phyloP scores from a whole-genome alignment of 2,113 vertebrate genomes.

The Orycteropus afer region DNA sequence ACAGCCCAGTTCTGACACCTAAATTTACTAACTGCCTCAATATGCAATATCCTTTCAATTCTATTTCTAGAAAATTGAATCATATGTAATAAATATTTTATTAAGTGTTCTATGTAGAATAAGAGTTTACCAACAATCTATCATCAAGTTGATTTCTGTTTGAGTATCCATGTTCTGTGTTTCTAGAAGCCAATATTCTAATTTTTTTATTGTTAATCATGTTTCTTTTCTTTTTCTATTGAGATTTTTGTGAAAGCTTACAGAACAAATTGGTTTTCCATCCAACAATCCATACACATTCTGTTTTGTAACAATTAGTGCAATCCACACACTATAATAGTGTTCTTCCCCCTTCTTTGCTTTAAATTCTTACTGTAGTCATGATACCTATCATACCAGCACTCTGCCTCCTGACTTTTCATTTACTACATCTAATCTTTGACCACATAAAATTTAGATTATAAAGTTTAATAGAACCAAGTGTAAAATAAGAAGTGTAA shows the following conservation, averaged over 20 bases:
- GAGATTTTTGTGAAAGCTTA: no score
- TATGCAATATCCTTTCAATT: background rate
- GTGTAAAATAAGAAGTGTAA: background rate
- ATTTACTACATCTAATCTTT: background rate
- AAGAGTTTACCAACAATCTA: slow-evolving; percentile 2
- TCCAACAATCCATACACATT: no score
- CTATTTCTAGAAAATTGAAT: slow-evolving; percentile 65
- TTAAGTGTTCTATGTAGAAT: slow-evolving; percentile 20
- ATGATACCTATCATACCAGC: background rate
- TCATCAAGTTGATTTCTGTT: slow-evolving; percentile 38
- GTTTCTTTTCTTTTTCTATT: no score
- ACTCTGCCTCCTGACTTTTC: background rate
- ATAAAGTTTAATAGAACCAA: background rate
- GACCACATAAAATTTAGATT: background rate
- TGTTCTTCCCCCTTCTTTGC: no score
- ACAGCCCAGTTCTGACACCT: slow-evolving; percentile 39
- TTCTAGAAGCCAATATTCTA: slow-evolving; percentile 39
- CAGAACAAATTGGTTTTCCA: no score
- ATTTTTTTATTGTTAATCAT: no score
- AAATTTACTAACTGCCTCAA: slow-evolving; percentile 40
- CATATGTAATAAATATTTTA: background rate
- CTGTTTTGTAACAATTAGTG: no score
- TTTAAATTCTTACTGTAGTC: background rate
- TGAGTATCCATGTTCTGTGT: slow-evolving; percentile 26
- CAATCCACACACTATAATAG: no score